Evolutionary conservation across 2,888 invertebrate species (phyloP).

Genomic region (Pycnomerus fuliginosus): DNA sequence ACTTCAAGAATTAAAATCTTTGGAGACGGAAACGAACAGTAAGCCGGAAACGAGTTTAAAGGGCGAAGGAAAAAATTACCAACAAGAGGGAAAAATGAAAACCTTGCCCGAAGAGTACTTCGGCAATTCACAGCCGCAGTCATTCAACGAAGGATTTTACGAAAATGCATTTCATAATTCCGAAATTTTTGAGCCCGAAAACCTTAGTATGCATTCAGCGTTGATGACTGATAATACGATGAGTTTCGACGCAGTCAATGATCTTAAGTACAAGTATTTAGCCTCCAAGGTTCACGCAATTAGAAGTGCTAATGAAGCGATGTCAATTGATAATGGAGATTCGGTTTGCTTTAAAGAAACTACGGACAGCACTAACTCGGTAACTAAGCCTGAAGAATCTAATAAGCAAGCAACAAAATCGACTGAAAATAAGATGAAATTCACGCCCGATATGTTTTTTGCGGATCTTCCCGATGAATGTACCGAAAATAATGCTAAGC

Average conservation of each 20-base stretch:
- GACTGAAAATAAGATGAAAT: constrained; percentile 25
- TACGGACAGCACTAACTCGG: too few relatives aligned
- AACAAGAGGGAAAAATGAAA: neutral
- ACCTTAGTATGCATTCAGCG: constrained; percentile 20
- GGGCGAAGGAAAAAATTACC: too few relatives aligned
- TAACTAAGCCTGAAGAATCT: constrained; percentile 19
- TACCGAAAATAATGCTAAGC: too few relatives aligned
- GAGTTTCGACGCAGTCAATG: constrained; percentile 5
- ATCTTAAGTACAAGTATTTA: constrained; percentile 11
- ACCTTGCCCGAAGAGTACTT: constrained; percentile 6
- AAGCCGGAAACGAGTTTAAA: constrained; percentile 1
- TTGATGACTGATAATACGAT: constrained; percentile 11
- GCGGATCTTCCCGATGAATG: constrained; percentile 28
- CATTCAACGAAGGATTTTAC: constrained; percentile 14
- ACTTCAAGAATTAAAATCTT: constrained; percentile 42
- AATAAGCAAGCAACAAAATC: constrained; percentile 18
- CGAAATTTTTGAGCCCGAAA: constrained; percentile 21
- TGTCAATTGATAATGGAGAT: too few relatives aligned
- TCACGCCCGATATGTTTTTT: constrained; percentile 43
- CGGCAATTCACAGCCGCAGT: neutral
- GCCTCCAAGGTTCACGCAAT: constrained; percentile 1
- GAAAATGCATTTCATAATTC: constrained; percentile 12
- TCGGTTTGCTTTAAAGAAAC: too few relatives aligned
- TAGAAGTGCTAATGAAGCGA: constrained; percentile 1
- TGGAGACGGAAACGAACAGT: constrained; percentile 10